Base-by-base conservation (phyloP, 2,888 invertebrate species). In the Eurytoma adleriae region DNA sequence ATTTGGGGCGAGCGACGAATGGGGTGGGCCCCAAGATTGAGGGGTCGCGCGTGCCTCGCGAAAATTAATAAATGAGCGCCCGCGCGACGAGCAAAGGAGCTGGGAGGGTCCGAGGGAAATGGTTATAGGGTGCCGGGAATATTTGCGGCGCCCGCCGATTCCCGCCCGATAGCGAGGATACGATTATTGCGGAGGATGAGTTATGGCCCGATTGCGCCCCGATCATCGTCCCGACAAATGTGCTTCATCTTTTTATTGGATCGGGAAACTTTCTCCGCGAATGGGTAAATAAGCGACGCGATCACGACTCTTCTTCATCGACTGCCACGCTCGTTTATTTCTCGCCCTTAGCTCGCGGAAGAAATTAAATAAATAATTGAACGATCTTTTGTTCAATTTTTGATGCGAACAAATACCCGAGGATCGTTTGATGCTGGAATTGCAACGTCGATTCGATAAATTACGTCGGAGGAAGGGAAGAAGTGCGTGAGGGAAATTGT, bases 401-500 rank as follows among this genome's bases (percentile, higher is more conserved):
- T 4, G 20, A 57, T 59, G 62, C 40, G 18, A 64, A 54, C 13
- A 30, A 14, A 57, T 1, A 54, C 50, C 24, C 16, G 70, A 57
- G n/a, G n/a, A 27, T 1, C n/a, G 57, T 16, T 59, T 14, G 30
- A 20, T 2, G 56, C n/a, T 14, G 48, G n/a, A 66, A 71, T 78
- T 71, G 57, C 71, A 20, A 13, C 14, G 61, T 40, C 66, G 52
- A 68, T 56, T 40, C 69, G 69, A 50, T 70, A 70, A 70, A 79
- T 75, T 79, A 75, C 74, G 50, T 16, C n/a, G 50, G 48, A 48
- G 40, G 64, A 59, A n/a, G 14, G 16, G 71, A 59, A 57, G 56
- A 80, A 71, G 67, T 71, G 78, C 75, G 75, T 81, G 75, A 78
- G 73, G 76, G 40, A 72, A 78, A 82, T 80, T 79, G 81, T 81